These are phyloP conservation scores for Conistra vaccinii DNA, from an alignment of 2,888 invertebrate genomes.

Conservation along the genomic window DNA sequence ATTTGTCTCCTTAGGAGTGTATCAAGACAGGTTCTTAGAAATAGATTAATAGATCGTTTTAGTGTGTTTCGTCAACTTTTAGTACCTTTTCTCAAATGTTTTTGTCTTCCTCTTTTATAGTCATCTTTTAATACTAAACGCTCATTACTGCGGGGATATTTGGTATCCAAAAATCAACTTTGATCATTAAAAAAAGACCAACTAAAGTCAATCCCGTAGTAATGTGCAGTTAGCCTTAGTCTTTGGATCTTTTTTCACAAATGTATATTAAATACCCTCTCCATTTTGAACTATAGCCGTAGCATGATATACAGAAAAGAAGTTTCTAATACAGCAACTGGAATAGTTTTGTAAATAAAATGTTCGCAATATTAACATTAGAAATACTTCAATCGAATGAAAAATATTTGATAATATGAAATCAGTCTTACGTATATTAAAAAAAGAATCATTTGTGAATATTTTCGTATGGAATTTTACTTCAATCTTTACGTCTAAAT, in stretches of 20 bases:
- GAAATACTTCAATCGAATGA: constrained; percentile 26
- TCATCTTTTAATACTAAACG: neutral
- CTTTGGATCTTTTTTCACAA: constrained; percentile 1
- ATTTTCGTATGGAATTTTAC: constrained; percentile 58
- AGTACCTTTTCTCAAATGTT: constrained; percentile 27
- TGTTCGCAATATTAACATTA: constrained; percentile 38
- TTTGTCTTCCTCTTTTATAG: constrained; percentile 41
- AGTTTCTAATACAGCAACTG: neutral
- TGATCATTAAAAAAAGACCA: neutral
- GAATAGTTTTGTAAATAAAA: constrained; percentile 58
- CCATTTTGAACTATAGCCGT: neutral
- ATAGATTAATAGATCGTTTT: constrained; percentile 33
- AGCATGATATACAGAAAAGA: neutral
- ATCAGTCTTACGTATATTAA: constrained; percentile 27
- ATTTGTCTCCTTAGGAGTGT: constrained; percentile 42
- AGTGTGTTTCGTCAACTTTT: constrained; percentile 32
- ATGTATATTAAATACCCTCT: neutral
- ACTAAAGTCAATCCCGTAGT: neutral
- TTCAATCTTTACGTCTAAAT: constrained; percentile 37
- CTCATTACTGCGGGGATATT: neutral
- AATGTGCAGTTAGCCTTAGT: neutral
- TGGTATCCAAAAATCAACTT: neutral
- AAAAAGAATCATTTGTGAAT: constrained; percentile 51
- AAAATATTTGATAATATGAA: constrained; percentile 26
- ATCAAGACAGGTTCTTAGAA: constrained; percentile 50